Evolutionary conservation across 2,888 invertebrate species (phyloP).

Genomic region (Pimpla rufipes): DNA sequence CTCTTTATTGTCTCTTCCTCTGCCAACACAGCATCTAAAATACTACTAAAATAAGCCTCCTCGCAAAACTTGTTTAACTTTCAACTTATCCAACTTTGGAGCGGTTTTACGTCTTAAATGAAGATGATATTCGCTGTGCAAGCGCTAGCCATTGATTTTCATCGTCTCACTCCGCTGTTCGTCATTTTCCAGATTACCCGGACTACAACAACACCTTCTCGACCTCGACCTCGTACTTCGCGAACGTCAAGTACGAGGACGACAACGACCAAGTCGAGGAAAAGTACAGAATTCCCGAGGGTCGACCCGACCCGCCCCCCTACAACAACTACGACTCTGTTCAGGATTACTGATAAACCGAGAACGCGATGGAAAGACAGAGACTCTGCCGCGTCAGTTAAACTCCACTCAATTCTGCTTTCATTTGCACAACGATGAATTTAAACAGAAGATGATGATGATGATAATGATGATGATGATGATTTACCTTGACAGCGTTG

Average conservation of each 20-base stretch:
- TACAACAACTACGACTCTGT: constrained; percentile 83
- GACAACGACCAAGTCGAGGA: constrained; percentile 91
- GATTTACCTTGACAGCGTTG: constrained; percentile 46
- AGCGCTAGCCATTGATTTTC: too few species aligned
- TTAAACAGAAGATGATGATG: constrained; percentile 33
- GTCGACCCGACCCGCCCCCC: constrained; percentile 82
- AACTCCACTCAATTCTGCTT: constrained; percentile 18
- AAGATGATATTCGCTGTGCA: too few species aligned
- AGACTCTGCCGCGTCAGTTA: constrained; percentile 43
- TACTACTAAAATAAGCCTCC: not conserved
- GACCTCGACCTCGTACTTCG: constrained; percentile 87
- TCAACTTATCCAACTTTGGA: not conserved
- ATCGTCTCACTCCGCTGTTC: not conserved
- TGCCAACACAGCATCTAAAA: not conserved
- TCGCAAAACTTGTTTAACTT: not conserved
- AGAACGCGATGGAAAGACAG: constrained; percentile 50
- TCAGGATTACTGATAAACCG: constrained; percentile 79
- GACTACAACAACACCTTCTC: constrained; percentile 89
- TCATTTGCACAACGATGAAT: constrained; percentile 64
- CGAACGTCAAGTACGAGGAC: constrained; percentile 90
- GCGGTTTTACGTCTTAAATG: too few species aligned
- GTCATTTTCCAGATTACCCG: constrained; percentile 88
- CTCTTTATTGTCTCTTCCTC: constrained; percentile 22
- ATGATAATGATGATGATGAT: constrained; percentile 27
- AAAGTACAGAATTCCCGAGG: constrained; percentile 90